Base-by-base conservation (phyloP, 2,797 vertebrate genomes). In the Melanogrammus aeglefinus region DNA sequence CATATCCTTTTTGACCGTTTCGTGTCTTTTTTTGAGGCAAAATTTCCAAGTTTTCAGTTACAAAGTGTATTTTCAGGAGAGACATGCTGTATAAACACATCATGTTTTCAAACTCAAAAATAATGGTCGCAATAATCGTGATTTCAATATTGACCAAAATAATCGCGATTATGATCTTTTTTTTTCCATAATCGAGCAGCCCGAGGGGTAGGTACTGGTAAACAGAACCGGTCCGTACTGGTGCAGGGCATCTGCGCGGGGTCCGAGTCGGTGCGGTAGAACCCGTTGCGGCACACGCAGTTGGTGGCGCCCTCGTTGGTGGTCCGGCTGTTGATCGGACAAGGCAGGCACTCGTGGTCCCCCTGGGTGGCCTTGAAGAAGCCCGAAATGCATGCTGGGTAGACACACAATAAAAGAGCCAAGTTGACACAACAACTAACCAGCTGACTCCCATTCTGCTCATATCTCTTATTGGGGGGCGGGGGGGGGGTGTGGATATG, bases 291-390 rank as follows among this genome's bases (percentile, higher is more conserved):
- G 83, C 97, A 99, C 29, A 98, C 91, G 0, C 97, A 99, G 89
- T 90, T 99, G 0, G 95, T 97, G 72, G 97, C 96, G 2, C 96
- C 97, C 74, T 97, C 96, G 0, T 91, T 96, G 69, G 94, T 96
- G 0, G 97, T 99, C 76, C 96, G 93, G 91, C 97, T 99, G 92
- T 98, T 98, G 83, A 96, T 95, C 0, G 97, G 97, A 66, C 97
- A 99, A 83, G 96, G 96, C 33, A 94, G 77, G 29, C 97, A 99
- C 6, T 89, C 90, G 74, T 96, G 93, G 1, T 97, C 96, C n/a
- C 97, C 97, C 81, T 99, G 97, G 83, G 93, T 94, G 76, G 95
- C 92, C 87, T 99, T 99, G 91, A 97, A 99, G n/a, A 91, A 97
- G 69, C 97, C 96, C 0, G 94, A 95, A 0, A 93, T 88, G 83